These are phyloP conservation scores for Burhinus bistriatus DNA, from an alignment of 2,113 vertebrate species.

Conservation along the genomic window DNA sequence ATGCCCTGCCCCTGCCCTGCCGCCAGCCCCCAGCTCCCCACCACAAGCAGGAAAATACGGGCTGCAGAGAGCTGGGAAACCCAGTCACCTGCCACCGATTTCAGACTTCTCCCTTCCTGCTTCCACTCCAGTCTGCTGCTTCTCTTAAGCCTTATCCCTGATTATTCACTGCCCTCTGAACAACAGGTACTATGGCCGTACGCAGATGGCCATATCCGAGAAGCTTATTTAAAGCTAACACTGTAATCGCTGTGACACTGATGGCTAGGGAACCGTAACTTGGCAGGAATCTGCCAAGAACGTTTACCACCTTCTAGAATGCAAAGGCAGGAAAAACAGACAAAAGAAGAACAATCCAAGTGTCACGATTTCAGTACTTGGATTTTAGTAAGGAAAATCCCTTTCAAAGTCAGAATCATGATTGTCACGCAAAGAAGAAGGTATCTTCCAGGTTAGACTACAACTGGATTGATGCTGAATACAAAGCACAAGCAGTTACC, in stretches of 20 bases:
- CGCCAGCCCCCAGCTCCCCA: neutral
- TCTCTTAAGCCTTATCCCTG: constrained; percentile 85
- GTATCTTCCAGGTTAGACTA: neutral
- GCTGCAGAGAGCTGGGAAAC: neutral
- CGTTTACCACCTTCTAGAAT: neutral
- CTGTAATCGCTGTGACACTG: neutral
- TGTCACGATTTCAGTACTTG: accelerated
- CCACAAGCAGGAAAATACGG: neutral
- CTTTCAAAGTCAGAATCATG: neutral
- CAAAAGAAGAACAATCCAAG: neutral
- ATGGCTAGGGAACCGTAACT: neutral
- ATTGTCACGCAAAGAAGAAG: neutral
- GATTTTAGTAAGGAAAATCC: neutral
- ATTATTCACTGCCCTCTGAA: constrained; percentile 75
- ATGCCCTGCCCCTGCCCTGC: neutral
- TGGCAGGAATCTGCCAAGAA: neutral
- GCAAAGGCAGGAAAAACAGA: neutral
- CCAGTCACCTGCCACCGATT: constrained; percentile 1
- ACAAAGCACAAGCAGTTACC: neutral
- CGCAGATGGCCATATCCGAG: constrained; percentile 73
- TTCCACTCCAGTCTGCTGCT: constrained; percentile 43
- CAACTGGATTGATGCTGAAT: neutral
- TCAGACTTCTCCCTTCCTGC: constrained; percentile 38
- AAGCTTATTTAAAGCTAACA: constrained; percentile 55
- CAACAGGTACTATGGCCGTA: constrained; percentile 44